Base-by-base conservation (phyloP, 2,888 invertebrate species). In the Xanthia icteritia region DNA sequence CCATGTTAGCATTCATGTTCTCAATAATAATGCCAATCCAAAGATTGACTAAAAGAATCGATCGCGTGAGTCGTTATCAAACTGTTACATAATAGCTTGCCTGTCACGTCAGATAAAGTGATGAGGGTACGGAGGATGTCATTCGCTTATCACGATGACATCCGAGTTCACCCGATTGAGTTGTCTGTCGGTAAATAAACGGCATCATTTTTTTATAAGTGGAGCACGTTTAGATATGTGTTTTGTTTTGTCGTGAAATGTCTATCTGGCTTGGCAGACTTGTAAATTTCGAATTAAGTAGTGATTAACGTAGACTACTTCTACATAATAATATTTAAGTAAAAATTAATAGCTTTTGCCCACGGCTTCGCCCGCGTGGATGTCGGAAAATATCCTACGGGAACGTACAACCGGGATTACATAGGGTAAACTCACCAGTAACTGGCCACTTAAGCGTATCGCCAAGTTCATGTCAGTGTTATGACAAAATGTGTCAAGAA, bases 91-190 rank as follows among this genome's bases (percentile, higher is more conserved):
- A 56, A 72, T 78, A 42, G 65, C 23, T 17, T 6, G n/a, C 56
- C 64, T 72, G 42, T 79, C 58, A 60, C 17, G 42, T 73, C 58
- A 64, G 51, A 73, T 20, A 61, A 15, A 54, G 36, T 74, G 68
- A 81, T 54, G 45, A 54, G 81, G 79, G 64, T 81, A 31, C n/a
- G 3, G 48, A 61, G 17, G 51, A 63, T 45, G 42, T 54, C 68
- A 69, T 60, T 80, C 54, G 72, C 61, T 67, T 73, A 60, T 79
- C 48, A 58, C 66, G 67, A 80, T 9, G 54, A 72, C 45, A 54
- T 0, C 20, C 31, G 79, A 79, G 72, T 79, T 66, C 45, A 79
- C 27, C n/a, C 58, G 58, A 80, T 64, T 79, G 36, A 56, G 63
- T 39, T 23, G 27, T 27, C 23, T 20, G 0, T 20, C 13, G 20